A percentile compares a stretch with the other conserved stretches of the same genome.
Evolutionary conservation across 2,113 vertebrate genomes (phyloP).

Genomic region (Chunga burmeisteri): DNA sequence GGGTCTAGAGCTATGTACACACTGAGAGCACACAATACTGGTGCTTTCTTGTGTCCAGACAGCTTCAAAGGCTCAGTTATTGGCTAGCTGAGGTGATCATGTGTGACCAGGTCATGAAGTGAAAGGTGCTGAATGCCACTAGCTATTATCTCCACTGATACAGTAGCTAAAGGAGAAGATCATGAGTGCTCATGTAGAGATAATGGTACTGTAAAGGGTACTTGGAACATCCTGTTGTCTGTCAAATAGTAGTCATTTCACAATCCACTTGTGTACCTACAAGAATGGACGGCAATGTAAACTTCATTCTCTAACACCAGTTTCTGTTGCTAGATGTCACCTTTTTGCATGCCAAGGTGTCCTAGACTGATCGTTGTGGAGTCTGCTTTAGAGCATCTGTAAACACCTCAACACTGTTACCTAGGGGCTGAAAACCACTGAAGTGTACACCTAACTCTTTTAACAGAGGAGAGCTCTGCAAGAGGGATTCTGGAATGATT

Average conservation of each 20-base stretch:
- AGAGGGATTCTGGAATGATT: background rate
- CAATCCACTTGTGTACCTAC: background rate
- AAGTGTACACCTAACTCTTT: accelerated
- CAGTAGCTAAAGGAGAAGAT: background rate
- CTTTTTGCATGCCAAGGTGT: background rate
- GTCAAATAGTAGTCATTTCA: background rate
- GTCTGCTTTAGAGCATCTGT: background rate
- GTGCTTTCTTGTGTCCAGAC: background rate
- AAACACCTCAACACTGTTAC: background rate
- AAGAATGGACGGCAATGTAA: background rate
- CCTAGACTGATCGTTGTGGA: background rate
- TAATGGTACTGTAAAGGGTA: background rate
- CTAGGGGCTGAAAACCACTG: background rate
- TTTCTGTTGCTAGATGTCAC: background rate
- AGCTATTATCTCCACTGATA: background rate
- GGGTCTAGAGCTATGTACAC: background rate
- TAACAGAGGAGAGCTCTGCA: background rate
- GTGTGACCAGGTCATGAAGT: background rate
- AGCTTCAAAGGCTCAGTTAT: background rate
- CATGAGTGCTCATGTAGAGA: background rate
- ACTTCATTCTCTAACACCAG: background rate
- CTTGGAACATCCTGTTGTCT: background rate
- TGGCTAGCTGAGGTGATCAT: background rate
- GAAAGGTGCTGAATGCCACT: background rate
- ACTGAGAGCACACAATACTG: no score